Evolutionary conservation across 2,113 vertebrate species (phyloP).

Genomic region (Chaetorhynchus papuensis): DNA sequence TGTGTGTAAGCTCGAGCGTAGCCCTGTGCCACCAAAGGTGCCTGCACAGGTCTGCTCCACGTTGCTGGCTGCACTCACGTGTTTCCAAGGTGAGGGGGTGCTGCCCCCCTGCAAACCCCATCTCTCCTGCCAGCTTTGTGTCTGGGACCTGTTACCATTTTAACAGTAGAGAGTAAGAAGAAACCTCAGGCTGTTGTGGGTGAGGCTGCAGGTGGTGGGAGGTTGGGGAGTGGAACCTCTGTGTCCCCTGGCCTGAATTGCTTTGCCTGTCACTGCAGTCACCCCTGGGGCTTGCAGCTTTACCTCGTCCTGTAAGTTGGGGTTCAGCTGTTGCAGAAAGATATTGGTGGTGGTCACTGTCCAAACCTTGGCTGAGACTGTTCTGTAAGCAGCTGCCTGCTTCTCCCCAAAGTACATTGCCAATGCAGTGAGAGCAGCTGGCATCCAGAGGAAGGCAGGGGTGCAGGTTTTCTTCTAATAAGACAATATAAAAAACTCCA

Average conservation of each 20-base stretch:
- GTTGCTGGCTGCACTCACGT: background rate
- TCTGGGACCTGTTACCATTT: background rate
- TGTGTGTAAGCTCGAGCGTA: rapidly evolving
- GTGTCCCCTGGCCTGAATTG: background rate
- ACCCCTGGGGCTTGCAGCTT: background rate
- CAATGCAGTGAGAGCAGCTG: background rate
- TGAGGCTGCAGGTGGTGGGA: background rate
- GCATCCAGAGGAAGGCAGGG: background rate
- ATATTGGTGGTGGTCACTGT: background rate
- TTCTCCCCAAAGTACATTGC: background rate
- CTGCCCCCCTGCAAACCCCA: background rate
- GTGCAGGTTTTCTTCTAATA: background rate
- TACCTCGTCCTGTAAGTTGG: background rate
- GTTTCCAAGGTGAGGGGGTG: background rate
- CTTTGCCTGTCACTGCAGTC: background rate
- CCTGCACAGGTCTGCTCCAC: background rate
- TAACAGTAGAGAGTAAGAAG: background rate
- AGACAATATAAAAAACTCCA: background rate
- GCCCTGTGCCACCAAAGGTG: background rate
- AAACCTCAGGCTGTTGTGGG: background rate
- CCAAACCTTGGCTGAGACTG: background rate
- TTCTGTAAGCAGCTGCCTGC: background rate
- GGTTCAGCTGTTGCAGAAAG: background rate
- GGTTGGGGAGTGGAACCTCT: background rate
- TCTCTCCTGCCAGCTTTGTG: background rate